A percentile compares a stretch with the other conserved stretches of the same genome.
These are phyloP conservation scores for Tursiops truncatus DNA, from an alignment of 2,113 vertebrate species.

Conservation along the genomic window DNA sequence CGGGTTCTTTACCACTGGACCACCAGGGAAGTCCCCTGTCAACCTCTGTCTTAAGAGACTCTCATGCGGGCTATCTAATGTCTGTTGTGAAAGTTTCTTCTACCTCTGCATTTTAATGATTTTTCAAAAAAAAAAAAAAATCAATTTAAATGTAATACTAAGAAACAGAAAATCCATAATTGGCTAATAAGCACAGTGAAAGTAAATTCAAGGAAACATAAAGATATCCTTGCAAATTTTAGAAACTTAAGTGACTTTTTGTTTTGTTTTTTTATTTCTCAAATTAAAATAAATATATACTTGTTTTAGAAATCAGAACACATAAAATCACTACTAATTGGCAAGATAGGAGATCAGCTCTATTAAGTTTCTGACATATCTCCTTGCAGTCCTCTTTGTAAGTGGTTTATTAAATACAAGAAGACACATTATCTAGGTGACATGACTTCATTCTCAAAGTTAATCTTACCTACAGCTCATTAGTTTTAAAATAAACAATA, in stretches of 20 bases:
- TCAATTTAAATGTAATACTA: conserved; percentile 40
- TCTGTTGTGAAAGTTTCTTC: not conserved
- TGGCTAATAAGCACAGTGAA: not conserved
- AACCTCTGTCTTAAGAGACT: not conserved
- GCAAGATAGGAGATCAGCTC: not conserved
- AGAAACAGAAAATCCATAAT: not conserved
- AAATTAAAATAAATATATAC: not conserved
- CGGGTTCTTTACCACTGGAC: too few relatives aligned
- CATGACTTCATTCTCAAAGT: not conserved
- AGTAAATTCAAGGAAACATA: not conserved
- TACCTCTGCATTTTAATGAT: conserved; percentile 22
- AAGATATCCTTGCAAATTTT: conserved; percentile 1
- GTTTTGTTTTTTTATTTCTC: not conserved
- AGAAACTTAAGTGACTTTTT: not conserved
- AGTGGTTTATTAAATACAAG: not conserved
- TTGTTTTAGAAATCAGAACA: not conserved
- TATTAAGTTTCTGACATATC: not conserved
- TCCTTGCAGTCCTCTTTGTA: not conserved
- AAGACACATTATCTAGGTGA: not conserved
- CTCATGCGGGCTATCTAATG: not conserved
- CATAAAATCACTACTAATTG: not conserved
- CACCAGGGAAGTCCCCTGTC: not conserved
- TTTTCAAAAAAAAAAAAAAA: not conserved
- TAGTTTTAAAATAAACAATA: not conserved
- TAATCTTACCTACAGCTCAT: not conserved